A percentile compares a stretch with the other conserved stretches of the same genome.
These are phyloP conservation scores for Hypocryptadius cinnamomeus DNA, from an alignment of 2,113 vertebrate genomes.

Conservation along the genomic window DNA sequence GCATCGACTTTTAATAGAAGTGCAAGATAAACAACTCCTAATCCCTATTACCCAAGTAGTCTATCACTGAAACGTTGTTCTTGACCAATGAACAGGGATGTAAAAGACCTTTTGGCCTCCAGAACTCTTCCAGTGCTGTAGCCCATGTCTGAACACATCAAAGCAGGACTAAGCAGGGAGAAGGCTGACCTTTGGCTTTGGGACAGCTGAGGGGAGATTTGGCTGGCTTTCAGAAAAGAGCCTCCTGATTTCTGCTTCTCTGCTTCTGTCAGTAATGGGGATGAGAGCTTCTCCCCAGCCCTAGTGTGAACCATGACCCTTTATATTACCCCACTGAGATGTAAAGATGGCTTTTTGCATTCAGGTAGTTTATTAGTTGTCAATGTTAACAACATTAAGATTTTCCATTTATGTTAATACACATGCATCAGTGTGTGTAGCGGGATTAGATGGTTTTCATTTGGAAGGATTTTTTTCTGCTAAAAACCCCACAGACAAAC, in stretches of 20 bases:
- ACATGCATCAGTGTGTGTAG: fast-evolving
- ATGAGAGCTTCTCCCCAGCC: not conserved
- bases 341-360: not conserved
- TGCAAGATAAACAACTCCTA: not conserved
- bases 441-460: not conserved
- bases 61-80: not conserved
- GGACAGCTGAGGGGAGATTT: not conserved
- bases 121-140: not conserved
- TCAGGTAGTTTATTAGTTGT: not conserved
- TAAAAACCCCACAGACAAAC: not conserved
- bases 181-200: not conserved
- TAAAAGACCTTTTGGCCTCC: not conserved
- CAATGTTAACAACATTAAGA: not conserved
- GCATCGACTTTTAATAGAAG: not conserved
- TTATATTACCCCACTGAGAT: not conserved
- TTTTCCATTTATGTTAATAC: not conserved
- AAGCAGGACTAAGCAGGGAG: not conserved
- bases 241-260: not conserved
- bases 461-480: not conserved
- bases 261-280: not conserved
- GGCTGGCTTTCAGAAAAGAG: not conserved
- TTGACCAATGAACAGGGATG: not conserved
- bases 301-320: not conserved
- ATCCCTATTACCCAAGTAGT: not conserved
- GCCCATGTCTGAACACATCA: not conserved